phyloP scores from a whole-genome alignment of 2,888 invertebrate genomes.

The Copidosoma aretas region DNA sequence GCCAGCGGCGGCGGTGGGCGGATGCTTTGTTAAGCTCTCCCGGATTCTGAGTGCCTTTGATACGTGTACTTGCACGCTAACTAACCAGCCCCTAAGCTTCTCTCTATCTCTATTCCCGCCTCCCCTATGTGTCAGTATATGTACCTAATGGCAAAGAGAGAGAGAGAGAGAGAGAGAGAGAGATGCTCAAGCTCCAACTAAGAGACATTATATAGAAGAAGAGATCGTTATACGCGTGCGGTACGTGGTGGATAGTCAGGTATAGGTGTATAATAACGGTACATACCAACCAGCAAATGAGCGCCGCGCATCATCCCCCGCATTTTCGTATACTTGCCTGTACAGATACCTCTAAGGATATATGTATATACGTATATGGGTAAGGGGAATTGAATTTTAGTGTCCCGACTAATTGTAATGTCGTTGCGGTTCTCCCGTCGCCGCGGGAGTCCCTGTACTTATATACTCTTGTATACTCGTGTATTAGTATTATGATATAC shows the following conservation, averaged over 20 bases:
- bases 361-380: too few species aligned
- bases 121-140: neutral
- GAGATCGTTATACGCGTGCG: neutral
- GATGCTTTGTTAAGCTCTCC: conserved; percentile 60
- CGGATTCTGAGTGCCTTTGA: conserved; percentile 63
- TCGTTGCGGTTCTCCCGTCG: conserved; percentile 49
- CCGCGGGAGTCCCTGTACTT: neutral
- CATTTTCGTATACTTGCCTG: conserved; percentile 56
- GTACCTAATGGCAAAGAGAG: too few species aligned
- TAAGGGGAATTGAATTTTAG: conserved; percentile 58
- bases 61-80: conserved; percentile 64
- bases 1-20: conserved; percentile 34
- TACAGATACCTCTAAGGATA: too few species aligned
- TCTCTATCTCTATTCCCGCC: neutral
- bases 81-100: conserved; percentile 62
- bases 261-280: too few species aligned
- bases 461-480: too few species aligned
- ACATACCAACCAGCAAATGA: too few species aligned
- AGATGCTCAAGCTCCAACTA: neutral
- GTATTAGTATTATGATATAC: neutral
- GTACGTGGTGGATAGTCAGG: neutral
- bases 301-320: conserved; percentile 43
- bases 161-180: too few species aligned
- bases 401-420: conserved; percentile 60
- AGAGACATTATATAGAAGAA: neutral